Evolutionary conservation across 2,888 invertebrate genomes (phyloP).

Genomic region (Reticulitermes lucifugus): DNA sequence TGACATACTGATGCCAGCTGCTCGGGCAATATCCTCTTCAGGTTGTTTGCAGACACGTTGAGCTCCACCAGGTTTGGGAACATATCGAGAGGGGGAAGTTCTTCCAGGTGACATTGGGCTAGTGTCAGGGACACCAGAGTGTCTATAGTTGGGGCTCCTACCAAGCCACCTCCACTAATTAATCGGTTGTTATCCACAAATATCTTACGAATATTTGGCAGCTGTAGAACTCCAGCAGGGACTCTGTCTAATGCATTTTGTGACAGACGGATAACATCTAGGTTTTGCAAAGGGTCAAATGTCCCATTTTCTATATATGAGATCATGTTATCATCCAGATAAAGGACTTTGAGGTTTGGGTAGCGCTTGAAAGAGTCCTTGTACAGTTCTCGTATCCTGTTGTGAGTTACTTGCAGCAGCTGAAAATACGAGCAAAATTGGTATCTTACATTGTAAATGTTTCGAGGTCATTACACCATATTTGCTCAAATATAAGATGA

Average conservation of each 20-base stretch:
- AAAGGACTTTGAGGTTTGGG: slow-evolving; percentile 68
- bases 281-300: slow-evolving; percentile 65
- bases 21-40: slow-evolving; percentile 64
- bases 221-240: slow-evolving; percentile 57
- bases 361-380: slow-evolving; percentile 67
- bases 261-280: slow-evolving; percentile 70
- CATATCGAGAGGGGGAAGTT: slow-evolving; percentile 71
- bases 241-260: slow-evolving; percentile 66
- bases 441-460: no score
- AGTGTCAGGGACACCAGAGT: slow-evolving; percentile 69
- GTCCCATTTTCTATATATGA: slow-evolving; percentile 68
- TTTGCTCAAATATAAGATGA: no score
- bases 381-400: slow-evolving; percentile 67
- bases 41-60: slow-evolving; percentile 73
- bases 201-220: slow-evolving; percentile 72
- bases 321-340: slow-evolving; percentile 71
- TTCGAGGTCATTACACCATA: no score
- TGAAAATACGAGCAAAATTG: slow-evolving; percentile 56
- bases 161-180: slow-evolving; percentile 69
- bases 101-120: slow-evolving; percentile 70
- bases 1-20: slow-evolving; percentile 74
- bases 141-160: slow-evolving; percentile 65
- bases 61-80: slow-evolving; percentile 70
- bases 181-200: slow-evolving; percentile 70
- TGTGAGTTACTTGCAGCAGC: slow-evolving; percentile 71